These are phyloP conservation scores for Drosophila anomalata DNA, from an alignment of 2,888 invertebrate genomes.

Conservation along the genomic window DNA sequence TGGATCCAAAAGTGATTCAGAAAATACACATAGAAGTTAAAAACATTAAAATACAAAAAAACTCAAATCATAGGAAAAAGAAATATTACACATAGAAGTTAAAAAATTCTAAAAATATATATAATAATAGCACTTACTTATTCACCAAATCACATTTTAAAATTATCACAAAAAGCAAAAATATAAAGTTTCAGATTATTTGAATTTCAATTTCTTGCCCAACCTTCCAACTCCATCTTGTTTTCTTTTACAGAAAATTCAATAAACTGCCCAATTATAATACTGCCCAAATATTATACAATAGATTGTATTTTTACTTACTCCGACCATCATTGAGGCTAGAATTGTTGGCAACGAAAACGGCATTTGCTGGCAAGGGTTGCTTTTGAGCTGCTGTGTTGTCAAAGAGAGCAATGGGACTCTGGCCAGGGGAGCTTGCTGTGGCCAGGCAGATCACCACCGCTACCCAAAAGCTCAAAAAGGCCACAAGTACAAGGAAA, in stretches of 20 bases:
- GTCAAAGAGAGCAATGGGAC: slow-evolving; percentile 81
- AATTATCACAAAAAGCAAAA: slow-evolving; percentile 35
- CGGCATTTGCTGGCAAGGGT: slow-evolving; percentile 26
- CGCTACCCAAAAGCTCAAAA: slow-evolving; percentile 93
- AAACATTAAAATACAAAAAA: slow-evolving; percentile 12
- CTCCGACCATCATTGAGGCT: slow-evolving; percentile 72
- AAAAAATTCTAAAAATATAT: background rate
- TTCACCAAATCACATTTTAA: slow-evolving; percentile 26
- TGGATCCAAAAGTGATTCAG: slow-evolving; percentile 1
- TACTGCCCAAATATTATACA: background rate
- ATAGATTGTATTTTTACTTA: slow-evolving; percentile 50
- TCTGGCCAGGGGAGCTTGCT: slow-evolving; percentile 89
- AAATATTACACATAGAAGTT: slow-evolving; percentile 10
- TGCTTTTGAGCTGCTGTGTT: slow-evolving; percentile 62
- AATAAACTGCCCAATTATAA: background rate
- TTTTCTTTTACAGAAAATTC: background rate
- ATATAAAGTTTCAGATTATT: slow-evolving; percentile 40
- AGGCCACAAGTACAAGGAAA: slow-evolving; percentile 90
- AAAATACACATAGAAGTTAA: slow-evolving; percentile 18
- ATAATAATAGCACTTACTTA: slow-evolving; percentile 52
- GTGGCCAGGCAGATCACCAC: slow-evolving; percentile 92
- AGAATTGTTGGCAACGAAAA: slow-evolving; percentile 33
- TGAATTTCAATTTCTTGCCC: background rate
- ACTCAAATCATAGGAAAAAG: background rate
- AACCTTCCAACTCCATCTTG: too few relatives aligned